These are phyloP conservation scores for Dolichopus griseipennis DNA, from an alignment of 2,888 invertebrate species.

Conservation along the genomic window DNA sequence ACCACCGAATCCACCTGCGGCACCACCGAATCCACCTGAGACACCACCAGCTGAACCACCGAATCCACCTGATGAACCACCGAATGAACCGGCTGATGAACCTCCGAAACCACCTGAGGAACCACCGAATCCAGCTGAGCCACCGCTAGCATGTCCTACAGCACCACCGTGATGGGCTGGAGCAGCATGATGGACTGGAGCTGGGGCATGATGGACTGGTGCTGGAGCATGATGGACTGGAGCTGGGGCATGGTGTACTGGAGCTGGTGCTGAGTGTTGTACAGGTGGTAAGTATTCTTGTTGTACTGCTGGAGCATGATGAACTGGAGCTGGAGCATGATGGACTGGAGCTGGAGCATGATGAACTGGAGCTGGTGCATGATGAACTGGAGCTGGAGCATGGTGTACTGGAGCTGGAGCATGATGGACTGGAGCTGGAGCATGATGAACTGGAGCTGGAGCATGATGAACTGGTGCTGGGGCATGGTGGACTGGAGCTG, in stretches of 20 bases:
- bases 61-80: background rate
- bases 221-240: constrained; percentile 7
- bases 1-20: background rate
- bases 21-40: background rate
- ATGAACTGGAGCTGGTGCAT: constrained; percentile 9
- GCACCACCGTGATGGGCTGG: background rate
- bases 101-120: background rate
- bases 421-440: background rate
- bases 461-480: constrained; percentile 2
- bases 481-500: constrained; percentile 7
- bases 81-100: background rate
- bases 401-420: background rate
- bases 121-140: background rate
- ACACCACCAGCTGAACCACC: background rate
- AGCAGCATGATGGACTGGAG: background rate
- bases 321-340: constrained; percentile 1
- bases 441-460: background rate
- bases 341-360: constrained; percentile 8
- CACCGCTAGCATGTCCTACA: background rate
- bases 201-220: constrained; percentile 1
- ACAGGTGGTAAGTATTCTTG: constrained; percentile 3
- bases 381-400: constrained; percentile 5
- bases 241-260: background rate
- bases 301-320: background rate
- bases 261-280: background rate